phyloP scores from a whole-genome alignment of 2,888 invertebrate species.

The Corbicula japonica region DNA sequence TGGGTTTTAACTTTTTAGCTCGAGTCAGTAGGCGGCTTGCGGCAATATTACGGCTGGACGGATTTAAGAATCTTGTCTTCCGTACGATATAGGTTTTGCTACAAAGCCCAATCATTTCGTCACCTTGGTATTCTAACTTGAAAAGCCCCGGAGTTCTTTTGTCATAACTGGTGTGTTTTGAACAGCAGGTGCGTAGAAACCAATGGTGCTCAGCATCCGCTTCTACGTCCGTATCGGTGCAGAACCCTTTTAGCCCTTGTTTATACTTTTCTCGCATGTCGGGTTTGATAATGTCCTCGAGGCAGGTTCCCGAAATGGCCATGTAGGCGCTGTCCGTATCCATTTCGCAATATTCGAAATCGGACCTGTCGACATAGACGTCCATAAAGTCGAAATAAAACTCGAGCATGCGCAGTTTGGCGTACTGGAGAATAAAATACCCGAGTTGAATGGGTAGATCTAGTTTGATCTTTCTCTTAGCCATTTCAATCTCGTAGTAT shows the following conservation, averaged over 20 bases:
- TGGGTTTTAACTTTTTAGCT: background rate
- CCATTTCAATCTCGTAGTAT: slow-evolving; percentile 51
- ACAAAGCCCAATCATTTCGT: no score
- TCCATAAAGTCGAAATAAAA: slow-evolving; percentile 67
- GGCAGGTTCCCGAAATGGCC: slow-evolving; percentile 47
- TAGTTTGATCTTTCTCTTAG: slow-evolving; percentile 43
- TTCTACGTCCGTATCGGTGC: no score
- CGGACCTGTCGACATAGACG: slow-evolving; percentile 59
- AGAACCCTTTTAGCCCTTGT: slow-evolving; percentile 18
- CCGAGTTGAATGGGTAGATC: slow-evolving; percentile 65
- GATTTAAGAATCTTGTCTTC: no score
- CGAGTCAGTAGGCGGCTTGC: slow-evolving; percentile 17
- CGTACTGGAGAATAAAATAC: no score
- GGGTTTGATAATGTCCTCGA: slow-evolving; percentile 45
- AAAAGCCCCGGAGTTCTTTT: no score
- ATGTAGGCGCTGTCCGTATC: slow-evolving; percentile 64
- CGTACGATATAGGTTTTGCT: no score
- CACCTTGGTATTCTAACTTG: no score
- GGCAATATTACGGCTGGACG: no score
- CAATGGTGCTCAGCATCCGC: no score
- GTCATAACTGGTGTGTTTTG: slow-evolving; percentile 34
- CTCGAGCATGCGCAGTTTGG: no score
- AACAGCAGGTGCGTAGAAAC: no score
- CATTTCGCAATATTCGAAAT: no score
- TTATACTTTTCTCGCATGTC: slow-evolving; percentile 26